These are phyloP conservation scores for Nyctereutes procyonoides DNA, from an alignment of 2,113 vertebrate genomes.

Conservation along the genomic window DNA sequence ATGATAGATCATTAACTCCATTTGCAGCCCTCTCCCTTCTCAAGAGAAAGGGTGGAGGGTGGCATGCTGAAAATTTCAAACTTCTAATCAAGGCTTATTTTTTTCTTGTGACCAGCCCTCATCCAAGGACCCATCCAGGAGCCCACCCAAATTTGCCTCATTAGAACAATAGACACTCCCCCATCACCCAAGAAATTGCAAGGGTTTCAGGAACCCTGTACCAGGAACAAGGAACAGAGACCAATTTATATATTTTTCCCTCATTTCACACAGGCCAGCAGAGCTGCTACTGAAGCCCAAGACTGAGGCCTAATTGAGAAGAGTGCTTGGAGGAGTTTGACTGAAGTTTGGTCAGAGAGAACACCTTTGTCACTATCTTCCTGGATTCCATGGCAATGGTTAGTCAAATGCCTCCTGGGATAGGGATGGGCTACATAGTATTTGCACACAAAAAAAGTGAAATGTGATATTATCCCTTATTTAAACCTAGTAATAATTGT, in stretches of 20 bases:
- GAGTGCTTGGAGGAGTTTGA: background rate
- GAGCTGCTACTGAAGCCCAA: background rate
- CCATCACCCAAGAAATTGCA: background rate
- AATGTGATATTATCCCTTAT: background rate
- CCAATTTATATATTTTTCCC: background rate
- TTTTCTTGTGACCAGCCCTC: background rate
- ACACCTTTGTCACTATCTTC: background rate
- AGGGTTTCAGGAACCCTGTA: background rate
- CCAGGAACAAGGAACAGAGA: background rate
- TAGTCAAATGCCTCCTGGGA: background rate
- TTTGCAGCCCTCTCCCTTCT: background rate
- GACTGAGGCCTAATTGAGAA: background rate
- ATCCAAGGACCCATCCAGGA: background rate
- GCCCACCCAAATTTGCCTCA: background rate
- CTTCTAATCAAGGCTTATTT: background rate
- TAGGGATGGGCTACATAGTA: background rate
- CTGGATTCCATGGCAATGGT: background rate
- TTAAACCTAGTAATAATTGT: background rate
- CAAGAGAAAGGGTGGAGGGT: background rate
- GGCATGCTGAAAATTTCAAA: background rate
- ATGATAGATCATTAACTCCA: background rate
- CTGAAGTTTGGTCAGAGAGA: background rate
- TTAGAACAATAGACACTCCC: background rate
- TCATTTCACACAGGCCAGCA: background rate
- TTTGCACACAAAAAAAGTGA: background rate